Conservation (phyloP, 2,888 invertebrate genomes). For the Ephialtes manifestator region DNA sequence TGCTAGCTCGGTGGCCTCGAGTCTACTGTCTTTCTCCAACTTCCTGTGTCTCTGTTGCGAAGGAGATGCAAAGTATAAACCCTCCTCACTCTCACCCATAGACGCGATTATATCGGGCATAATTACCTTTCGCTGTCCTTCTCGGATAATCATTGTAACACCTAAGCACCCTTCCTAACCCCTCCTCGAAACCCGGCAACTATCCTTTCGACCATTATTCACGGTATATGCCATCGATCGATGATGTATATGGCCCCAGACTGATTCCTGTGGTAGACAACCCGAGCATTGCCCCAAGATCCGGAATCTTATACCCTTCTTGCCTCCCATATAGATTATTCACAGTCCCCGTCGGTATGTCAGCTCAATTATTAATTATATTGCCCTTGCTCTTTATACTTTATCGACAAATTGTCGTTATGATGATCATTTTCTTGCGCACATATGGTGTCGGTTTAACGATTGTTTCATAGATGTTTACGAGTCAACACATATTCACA, state of each 20-base stretch:
- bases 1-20: constrained; percentile 51
- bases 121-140: constrained; percentile 85
- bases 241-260: constrained; percentile 67
- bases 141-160: constrained; percentile 86
- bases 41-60: constrained; percentile 58
- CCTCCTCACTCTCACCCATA: constrained; percentile 78
- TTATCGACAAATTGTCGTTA: not conserved
- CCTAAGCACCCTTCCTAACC: constrained; percentile 84
- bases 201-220: constrained; percentile 82
- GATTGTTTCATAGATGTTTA: not conserved
- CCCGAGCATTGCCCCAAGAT: constrained; percentile 40
- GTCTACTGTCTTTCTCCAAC: constrained; percentile 56
- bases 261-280: constrained; percentile 54
- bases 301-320: constrained; percentile 25
- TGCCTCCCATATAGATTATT: not conserved
- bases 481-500: no score
- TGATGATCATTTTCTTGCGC: not conserved
- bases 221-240: constrained; percentile 78
- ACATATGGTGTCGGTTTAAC: not conserved
- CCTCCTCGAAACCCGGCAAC: constrained; percentile 76
- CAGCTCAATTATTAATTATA: constrained; percentile 19
- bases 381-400: constrained; percentile 11
- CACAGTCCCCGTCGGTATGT: not conserved
- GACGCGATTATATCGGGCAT: constrained; percentile 84
- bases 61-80: constrained; percentile 81